Evolutionary conservation across 2,797 vertebrate genomes (phyloP), one percentile per base, ranked within the genome.

Genomic region (Spinus pinus): DNA sequence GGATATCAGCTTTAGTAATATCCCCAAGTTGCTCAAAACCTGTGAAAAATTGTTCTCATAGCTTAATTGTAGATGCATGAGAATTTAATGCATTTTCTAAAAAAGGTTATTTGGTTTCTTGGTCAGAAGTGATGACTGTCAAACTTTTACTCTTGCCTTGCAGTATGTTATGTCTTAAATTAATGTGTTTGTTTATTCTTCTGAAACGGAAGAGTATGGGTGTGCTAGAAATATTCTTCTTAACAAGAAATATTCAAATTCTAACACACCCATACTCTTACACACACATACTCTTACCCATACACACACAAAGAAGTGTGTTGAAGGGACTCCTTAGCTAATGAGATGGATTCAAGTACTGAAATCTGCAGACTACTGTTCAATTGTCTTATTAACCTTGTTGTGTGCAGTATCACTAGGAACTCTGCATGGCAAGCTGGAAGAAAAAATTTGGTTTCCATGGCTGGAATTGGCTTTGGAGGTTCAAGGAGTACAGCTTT

Each of bases 401-500:
- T 31, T 47, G 22, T 85, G 33, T 51, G n/a, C 20, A 61, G 5
- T 53, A 70, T 73, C 16, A 3, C 37, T 70, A 35, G 61, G 54
- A 93, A 51, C 2, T 8, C 58, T 62, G 23, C 30, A 4, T 44
- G 44, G 24, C 37, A 81, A 51, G 15, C 31, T 41, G 27, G 35
- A 77, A 42, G 10, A 6, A 84, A 44, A 81, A 70, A 21, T 0
- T 8, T 0, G 5, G 10, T 71, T 81, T 61, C 7, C 2, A 0
- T 77, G 24, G n/a, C 17, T 30, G 35, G 37, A 60, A 51, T 60
- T 81, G 58, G 14, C 16, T 81, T 91, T 80, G 57, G 33, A 66
- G 14, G 23, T 77, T 25, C 18, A 61, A 74, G 24, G 33, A 74
- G 10, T 81, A 46, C 2, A 42, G 51, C 33, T 61, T 54, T 62